phyloP scores from a whole-genome alignment of 2,888 invertebrate species.

The Gymnosoma rotundatum region DNA sequence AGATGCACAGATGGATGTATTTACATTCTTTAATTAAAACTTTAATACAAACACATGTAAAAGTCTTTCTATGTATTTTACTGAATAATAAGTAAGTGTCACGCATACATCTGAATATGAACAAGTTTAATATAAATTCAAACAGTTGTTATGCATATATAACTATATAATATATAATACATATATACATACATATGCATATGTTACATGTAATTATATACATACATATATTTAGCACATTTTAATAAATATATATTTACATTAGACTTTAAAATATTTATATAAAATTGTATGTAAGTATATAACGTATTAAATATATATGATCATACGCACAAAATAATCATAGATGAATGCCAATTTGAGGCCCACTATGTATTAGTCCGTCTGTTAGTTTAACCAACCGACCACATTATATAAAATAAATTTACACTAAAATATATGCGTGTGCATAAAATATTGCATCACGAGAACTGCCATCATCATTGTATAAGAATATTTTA shows the following conservation, averaged over 20 bases:
- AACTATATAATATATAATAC: neutral
- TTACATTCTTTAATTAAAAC: constrained; percentile 21
- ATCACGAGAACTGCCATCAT: constrained; percentile 65
- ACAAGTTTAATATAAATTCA: constrained; percentile 54
- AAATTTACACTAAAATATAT: constrained; percentile 72
- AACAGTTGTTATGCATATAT: constrained; percentile 26
- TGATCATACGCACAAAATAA: constrained; percentile 30
- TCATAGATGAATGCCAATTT: constrained; percentile 38
- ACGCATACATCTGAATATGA: constrained; percentile 19
- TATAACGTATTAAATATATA: neutral
- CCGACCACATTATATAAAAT: constrained; percentile 71
- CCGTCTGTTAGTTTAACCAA: neutral
- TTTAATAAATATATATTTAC: too few species aligned
- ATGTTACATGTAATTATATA: neutral
- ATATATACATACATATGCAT: too few species aligned
- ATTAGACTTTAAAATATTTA: too few species aligned
- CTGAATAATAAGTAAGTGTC: constrained; percentile 9
- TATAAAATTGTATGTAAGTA: neutral
- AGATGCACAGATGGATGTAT: constrained; percentile 9
- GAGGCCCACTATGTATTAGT: constrained; percentile 38
- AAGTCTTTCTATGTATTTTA: constrained; percentile 2
- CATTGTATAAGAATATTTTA: constrained; percentile 58
- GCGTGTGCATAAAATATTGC: constrained; percentile 73
- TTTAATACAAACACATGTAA: constrained; percentile 12
- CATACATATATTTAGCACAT: too few species aligned